Percentiles rank a stretch among this genome's conserved stretches.
Evolutionary conservation across 1,140 invertebrate species (phyloP).

Genomic region (Musca vetustissima): DNA sequence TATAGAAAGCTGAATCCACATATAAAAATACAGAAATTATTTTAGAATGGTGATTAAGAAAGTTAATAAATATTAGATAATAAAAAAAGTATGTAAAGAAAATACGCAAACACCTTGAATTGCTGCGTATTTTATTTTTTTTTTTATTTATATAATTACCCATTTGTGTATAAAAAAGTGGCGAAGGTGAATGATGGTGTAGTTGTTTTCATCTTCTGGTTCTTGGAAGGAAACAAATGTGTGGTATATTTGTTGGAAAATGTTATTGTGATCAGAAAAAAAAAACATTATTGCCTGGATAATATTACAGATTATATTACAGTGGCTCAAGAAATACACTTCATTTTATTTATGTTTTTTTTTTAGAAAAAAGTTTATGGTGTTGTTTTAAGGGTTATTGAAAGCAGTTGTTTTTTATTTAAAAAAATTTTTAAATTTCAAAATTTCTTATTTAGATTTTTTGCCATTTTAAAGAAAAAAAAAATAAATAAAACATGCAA

Average conservation of each 20-base stretch:
- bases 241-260: no score
- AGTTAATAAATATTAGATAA: slow-evolving; percentile 5
- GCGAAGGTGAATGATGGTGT: no score
- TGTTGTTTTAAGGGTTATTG: slow-evolving; percentile 19
- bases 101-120: no score
- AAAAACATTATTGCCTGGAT: no score
- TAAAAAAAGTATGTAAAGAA: not conserved
- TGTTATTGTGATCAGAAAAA: no score
- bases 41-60: slow-evolving; percentile 50
- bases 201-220: no score
- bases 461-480: not conserved
- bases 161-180: no score
- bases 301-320: no score
- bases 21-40: slow-evolving; percentile 54
- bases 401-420: not conserved
- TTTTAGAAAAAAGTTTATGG: slow-evolving; percentile 10
- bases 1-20: slow-evolving; percentile 52
- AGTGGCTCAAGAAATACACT: not conserved
- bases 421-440: no score
- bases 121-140: no score
- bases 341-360: not conserved
- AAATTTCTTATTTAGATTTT: not conserved
- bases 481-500: slow-evolving; percentile 11
- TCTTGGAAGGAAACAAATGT: no score
- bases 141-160: no score